phyloP scores from a whole-genome alignment of 2,888 invertebrate genomes.

The Dasysyrphus albostriatus region DNA sequence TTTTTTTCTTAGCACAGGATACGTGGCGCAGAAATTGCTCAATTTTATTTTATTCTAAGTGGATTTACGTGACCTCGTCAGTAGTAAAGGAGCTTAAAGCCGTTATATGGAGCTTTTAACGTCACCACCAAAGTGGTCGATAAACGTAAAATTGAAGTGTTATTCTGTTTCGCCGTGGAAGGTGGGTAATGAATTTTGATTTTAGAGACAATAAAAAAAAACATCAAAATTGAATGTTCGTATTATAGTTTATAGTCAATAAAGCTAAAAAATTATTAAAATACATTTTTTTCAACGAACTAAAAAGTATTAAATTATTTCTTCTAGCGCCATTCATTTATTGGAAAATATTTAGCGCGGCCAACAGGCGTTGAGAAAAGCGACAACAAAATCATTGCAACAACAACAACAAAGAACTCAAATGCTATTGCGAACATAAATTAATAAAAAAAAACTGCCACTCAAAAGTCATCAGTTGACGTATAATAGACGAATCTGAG shows the following conservation, averaged over 20 bases:
- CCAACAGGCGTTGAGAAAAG: too few species aligned
- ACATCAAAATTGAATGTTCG: not conserved
- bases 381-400: too few species aligned
- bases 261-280: too few species aligned
- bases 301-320: too few species aligned
- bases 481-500: too few species aligned
- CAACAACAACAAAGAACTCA: too few species aligned
- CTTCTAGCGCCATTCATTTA: too few species aligned
- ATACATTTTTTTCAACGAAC: too few species aligned
- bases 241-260: not conserved
- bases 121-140: conserved; percentile 54
- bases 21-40: conserved; percentile 60
- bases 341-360: too few species aligned
- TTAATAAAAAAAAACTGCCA: too few species aligned
- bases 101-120: conserved; percentile 27
- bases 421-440: too few species aligned
- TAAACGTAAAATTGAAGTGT: conserved; percentile 65
- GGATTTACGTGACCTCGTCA: conserved; percentile 63
- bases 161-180: conserved; percentile 10
- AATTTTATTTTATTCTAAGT: conserved; percentile 66
- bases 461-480: too few species aligned
- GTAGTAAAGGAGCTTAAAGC: conserved; percentile 39
- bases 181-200: conserved; percentile 31
- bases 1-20: conserved; percentile 20
- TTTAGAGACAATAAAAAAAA: not conserved